phyloP scores from a whole-genome alignment of 2,797 vertebrate genomes.

The Pangasius krempfi region DNA sequence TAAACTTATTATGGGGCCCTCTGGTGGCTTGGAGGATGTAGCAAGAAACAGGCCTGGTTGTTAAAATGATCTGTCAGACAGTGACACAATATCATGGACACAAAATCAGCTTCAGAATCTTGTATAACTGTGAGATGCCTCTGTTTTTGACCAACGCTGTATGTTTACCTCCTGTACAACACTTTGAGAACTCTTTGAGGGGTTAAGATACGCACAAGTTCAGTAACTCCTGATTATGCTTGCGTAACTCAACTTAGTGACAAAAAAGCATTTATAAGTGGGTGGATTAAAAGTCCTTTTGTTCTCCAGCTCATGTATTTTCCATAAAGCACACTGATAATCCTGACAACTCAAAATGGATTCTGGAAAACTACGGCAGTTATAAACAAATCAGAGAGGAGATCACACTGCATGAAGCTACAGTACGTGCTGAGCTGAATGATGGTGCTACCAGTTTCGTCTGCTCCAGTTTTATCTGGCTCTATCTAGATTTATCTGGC shows the following conservation, averaged over 20 bases:
- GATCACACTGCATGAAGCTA: constrained; percentile 37
- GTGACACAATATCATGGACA: background rate
- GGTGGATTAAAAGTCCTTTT: constrained; percentile 29
- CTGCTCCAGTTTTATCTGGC: constrained; percentile 22
- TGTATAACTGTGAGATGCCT: background rate
- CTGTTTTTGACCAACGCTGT: background rate
- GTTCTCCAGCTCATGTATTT: constrained; percentile 42
- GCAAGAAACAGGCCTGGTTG: background rate
- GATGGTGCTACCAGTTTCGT: constrained; percentile 26
- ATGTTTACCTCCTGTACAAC: background rate
- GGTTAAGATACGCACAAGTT: background rate
- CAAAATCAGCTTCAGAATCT: background rate
- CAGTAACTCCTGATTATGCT: background rate
- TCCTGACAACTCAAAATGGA: constrained; percentile 43
- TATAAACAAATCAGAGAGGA: constrained; percentile 38
- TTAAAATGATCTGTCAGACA: background rate
- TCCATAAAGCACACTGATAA: constrained; percentile 20
- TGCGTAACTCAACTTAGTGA: background rate
- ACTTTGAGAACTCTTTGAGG: background rate
- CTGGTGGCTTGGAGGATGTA: background rate
- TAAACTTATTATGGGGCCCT: background rate
- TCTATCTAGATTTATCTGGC: constrained; percentile 31
- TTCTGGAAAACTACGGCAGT: constrained; percentile 46
- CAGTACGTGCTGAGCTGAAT: constrained; percentile 20
- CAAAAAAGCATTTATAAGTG: constrained; percentile 5